phyloP scores from a whole-genome alignment of 1,140 invertebrate genomes.

The Neodiprion pinetum region DNA sequence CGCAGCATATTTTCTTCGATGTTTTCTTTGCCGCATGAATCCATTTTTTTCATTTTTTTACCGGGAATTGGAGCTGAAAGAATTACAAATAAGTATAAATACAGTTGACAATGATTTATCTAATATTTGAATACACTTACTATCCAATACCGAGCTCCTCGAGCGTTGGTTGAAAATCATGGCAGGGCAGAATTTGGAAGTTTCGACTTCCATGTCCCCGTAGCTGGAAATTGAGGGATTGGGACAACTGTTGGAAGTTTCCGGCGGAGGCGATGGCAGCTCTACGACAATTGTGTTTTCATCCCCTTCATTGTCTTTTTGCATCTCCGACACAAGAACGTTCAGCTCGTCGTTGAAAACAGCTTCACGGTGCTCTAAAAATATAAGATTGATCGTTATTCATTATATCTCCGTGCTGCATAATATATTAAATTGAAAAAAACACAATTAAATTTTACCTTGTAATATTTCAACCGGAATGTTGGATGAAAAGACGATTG shows the following conservation, averaged over 20 bases:
- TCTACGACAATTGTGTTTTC: too few species aligned
- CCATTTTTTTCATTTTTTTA: not conserved
- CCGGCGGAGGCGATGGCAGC: not conserved
- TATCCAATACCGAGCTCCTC: too few species aligned
- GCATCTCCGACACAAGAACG: not conserved
- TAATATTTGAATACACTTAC: too few species aligned
- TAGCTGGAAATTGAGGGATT: too few species aligned
- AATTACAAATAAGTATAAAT: not conserved
- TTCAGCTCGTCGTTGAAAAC: not conserved
- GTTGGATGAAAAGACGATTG: conserved; percentile 17
- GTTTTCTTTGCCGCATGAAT: not conserved
- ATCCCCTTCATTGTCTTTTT: too few species aligned
- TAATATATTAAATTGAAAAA: not conserved
- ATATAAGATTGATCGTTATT: not conserved
- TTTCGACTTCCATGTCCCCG: too few species aligned
- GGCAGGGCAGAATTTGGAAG: too few species aligned
- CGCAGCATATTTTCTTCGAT: not conserved
- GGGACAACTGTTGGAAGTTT: not conserved
- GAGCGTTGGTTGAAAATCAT: too few species aligned
- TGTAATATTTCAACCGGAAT: conserved; percentile 3
- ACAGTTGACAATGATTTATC: not conserved
- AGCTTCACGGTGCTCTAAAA: not conserved
- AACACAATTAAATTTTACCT: conserved; percentile 7
- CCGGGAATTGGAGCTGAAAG: not conserved
- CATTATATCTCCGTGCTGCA: not conserved